Evolutionary conservation across 1,140 invertebrate species (phyloP).

Genomic region (Hycleus cichorii): DNA sequence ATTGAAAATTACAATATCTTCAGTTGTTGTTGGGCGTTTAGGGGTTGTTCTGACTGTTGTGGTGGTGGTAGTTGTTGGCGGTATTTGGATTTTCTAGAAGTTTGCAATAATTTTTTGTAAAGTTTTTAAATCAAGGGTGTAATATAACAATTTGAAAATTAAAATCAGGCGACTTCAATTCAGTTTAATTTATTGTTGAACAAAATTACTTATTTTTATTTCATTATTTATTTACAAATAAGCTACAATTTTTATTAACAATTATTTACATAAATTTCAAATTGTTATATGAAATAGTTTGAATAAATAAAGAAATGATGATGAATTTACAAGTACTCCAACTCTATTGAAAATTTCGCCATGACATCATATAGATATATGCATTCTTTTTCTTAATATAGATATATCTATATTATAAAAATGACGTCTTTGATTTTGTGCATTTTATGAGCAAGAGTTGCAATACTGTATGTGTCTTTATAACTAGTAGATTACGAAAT

Average conservation of each 20-base stretch:
- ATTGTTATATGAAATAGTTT: conserved; percentile 14
- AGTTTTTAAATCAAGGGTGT: background rate
- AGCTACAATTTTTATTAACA: conserved; percentile 13
- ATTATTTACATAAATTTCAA: conserved; percentile 18
- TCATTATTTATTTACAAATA: conserved; percentile 18
- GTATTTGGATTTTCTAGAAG: conserved; percentile 9
- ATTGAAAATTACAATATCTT: conserved; percentile 62
- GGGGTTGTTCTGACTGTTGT: conserved; percentile 16
- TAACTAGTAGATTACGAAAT: too few species aligned
- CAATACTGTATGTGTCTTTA: too few species aligned
- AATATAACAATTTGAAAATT: conserved; percentile 18
- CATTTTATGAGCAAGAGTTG: background rate
- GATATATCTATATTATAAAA: too few species aligned
- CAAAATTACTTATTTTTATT: conserved; percentile 2
- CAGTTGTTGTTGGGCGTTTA: conserved; percentile 45
- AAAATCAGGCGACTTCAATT: too few species aligned
- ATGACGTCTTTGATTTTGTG: too few species aligned
- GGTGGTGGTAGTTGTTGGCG: conserved; percentile 14
- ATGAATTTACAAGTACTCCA: background rate
- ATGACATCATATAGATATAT: too few species aligned
- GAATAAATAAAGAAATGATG: conserved; percentile 2
- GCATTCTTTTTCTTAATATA: too few species aligned
- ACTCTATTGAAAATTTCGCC: background rate
- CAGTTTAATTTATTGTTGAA: too few species aligned
- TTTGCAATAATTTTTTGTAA: conserved; percentile 6